phyloP scores from a whole-genome alignment of 2,888 invertebrate genomes.

The Perizoma flavofasciatum region DNA sequence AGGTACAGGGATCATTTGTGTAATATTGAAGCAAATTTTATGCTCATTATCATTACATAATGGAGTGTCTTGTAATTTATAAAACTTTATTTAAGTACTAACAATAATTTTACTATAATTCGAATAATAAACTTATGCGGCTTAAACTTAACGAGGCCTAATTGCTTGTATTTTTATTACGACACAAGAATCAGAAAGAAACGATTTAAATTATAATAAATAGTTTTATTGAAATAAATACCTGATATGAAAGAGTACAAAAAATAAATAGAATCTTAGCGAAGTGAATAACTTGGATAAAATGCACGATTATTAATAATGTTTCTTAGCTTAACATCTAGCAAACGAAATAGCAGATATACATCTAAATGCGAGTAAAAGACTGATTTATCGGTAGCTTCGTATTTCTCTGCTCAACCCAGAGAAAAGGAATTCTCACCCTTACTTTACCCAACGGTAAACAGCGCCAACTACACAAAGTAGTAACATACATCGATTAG shows the following conservation, averaged over 20 bases:
- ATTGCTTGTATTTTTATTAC: slow-evolving; percentile 10
- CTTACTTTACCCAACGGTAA: slow-evolving; percentile 53
- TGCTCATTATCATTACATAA: no score
- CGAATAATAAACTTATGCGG: no score
- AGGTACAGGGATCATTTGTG: no score
- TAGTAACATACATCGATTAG: slow-evolving; percentile 26
- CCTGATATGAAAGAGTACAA: slow-evolving; percentile 58
- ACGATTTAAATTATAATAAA: slow-evolving; percentile 34
- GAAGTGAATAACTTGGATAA: slow-evolving; percentile 39
- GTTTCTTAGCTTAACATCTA: slow-evolving; percentile 45
- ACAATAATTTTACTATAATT: no score
- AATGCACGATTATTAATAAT: slow-evolving; percentile 26
- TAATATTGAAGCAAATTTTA: no score
- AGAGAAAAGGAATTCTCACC: slow-evolving; percentile 77
- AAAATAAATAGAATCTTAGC: slow-evolving; percentile 72
- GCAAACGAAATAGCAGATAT: slow-evolving; percentile 33
- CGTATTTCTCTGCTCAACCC: slow-evolving; percentile 76
- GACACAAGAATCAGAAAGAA: slow-evolving; percentile 25
- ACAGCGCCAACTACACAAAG: slow-evolving; percentile 34
- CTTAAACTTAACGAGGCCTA: background rate
- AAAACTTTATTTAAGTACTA: no score
- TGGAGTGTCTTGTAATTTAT: no score
- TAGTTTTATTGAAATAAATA: slow-evolving; percentile 55
- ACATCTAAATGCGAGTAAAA: slow-evolving; percentile 21
- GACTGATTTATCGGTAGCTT: slow-evolving; percentile 58